Percentiles rank a stretch among this genome's conserved stretches.
Evolutionary conservation across 1,140 invertebrate genomes (phyloP).

Genomic region (Leptinotarsa texana): DNA sequence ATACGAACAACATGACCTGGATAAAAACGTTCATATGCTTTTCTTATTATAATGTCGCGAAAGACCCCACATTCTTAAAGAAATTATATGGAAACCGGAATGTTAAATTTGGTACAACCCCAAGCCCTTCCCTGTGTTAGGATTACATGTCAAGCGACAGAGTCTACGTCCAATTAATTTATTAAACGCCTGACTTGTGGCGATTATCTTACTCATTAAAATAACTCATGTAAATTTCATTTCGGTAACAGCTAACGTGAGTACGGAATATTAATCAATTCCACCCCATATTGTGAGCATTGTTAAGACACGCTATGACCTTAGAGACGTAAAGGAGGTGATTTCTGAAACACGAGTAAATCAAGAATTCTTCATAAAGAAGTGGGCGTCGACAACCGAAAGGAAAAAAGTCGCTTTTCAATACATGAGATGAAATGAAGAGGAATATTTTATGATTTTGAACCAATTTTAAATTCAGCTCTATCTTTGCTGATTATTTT

Average conservation of each 20-base stretch:
- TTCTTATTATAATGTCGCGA: too few relatives aligned
- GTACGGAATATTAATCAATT: slow-evolving; percentile 15
- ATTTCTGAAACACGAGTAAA: background rate
- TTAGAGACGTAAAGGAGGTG: background rate
- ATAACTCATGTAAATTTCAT: slow-evolving; percentile 26
- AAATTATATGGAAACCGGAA: too few relatives aligned
- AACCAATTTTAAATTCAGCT: too few relatives aligned
- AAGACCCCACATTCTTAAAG: too few relatives aligned
- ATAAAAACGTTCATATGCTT: too few relatives aligned
- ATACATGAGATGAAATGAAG: too few relatives aligned
- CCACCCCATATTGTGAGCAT: background rate
- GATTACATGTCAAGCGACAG: slow-evolving; percentile 3
- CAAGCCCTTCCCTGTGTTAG: background rate
- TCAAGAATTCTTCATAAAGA: too few relatives aligned
- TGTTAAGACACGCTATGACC: slow-evolving; percentile 2
- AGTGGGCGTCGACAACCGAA: too few relatives aligned
- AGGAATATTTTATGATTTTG: too few relatives aligned
- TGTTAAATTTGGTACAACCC: background rate
- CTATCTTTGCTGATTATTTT: too few relatives aligned
- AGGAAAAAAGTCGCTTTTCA: too few relatives aligned
- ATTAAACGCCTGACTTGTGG: slow-evolving; percentile 18
- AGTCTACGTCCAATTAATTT: slow-evolving; percentile 23
- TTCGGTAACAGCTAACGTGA: slow-evolving; percentile 25
- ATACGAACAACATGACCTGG: too few relatives aligned
- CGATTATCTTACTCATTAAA: slow-evolving; percentile 19